Percentiles rank a stretch among this genome's conserved stretches.
Conservation (phyloP, 1,140 invertebrate species). For the Anastrepha obliqua region DNA sequence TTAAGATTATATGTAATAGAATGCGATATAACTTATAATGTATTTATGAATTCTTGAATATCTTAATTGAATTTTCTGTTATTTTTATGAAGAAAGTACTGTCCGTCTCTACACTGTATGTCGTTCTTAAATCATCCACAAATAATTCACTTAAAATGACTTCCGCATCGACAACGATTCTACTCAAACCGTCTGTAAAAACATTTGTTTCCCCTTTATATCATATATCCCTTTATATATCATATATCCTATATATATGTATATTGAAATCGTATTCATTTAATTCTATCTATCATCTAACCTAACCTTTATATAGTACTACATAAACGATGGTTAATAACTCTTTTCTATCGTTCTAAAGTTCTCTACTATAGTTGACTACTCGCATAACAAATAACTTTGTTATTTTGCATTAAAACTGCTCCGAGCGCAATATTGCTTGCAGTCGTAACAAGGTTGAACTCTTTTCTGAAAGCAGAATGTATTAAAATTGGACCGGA, state of each 20-base stretch:
- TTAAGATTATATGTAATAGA: constrained; percentile 6
- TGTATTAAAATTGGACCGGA: constrained; percentile 15
- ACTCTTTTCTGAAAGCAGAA: constrained; percentile 54
- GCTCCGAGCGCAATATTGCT: constrained; percentile 59
- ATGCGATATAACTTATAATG: constrained; percentile 5
- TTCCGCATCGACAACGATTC: constrained; percentile 35
- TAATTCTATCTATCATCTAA: constrained; percentile 50
- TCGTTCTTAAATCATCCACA: constrained; percentile 50
- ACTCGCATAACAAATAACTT: constrained; percentile 36
- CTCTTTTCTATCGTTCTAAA: constrained; percentile 48
- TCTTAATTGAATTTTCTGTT: constrained; percentile 47
- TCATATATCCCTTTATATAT: too few species aligned
- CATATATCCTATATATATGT: constrained; percentile 55
- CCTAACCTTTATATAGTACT: neutral
- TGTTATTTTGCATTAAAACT: constrained; percentile 59
- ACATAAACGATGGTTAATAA: constrained; percentile 50
- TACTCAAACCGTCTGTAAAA: constrained; percentile 58
- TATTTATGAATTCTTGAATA: constrained; percentile 44
- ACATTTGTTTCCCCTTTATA: constrained; percentile 62
- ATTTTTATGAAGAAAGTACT: constrained; percentile 32
- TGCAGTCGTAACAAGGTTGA: constrained; percentile 59
- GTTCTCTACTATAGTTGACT: constrained; percentile 2
- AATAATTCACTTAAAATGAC: constrained; percentile 18
- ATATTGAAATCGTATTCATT: constrained; percentile 62
- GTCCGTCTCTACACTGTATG: constrained; percentile 50